Evolutionary conservation across 2,113 vertebrate species (phyloP), one percentile per base, ranked within the genome.

Genomic region (Tychaedon coryphoeus): DNA sequence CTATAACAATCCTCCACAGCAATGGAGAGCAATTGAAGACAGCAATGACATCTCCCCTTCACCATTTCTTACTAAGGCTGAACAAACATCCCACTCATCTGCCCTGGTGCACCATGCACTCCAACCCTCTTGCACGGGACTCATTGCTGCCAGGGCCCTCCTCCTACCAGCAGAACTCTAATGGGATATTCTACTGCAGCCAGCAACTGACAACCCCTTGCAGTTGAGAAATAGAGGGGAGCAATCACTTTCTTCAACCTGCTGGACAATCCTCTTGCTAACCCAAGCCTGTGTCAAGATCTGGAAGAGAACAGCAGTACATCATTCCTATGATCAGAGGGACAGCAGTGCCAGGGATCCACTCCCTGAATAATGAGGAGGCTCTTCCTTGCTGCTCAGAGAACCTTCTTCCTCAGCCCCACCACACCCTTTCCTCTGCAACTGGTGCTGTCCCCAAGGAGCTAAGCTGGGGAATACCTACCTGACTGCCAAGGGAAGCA

Each of bases 261-360:
- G 53, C 34, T 67, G 19, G 16, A 40, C 8, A 82, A 47, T 9
- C 19, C 18, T 45, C 23, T 72, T 58, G 16, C 12, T 56, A 48
- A 72, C 56, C 15, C 43, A 75, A 16, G 14, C 40, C 53, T 16
- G 4, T 56, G 45, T 2, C 0, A 0, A 67, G 38, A 74, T 14
- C 42, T 69, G 45, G 26, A 84, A 34, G 22, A 80, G 33, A 81
- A 28, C 17, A 66, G 23, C 40, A 19, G 8, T 8, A 4, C 34
- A 47, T 25, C 36, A 17, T 26, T 45, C 31, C 34, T 14, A 12
- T 12, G 29, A 40, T 11, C 19, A 53, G 54, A 84, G 12, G 50
- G 8, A 19, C 70, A 70, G 60, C 69, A 81, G 28, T 3, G 3
- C 18, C 42, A 16, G 26, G 34, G 25, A 79, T 17, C 6, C 23